These are phyloP conservation scores for Scaptomyza tumidula DNA, from an alignment of 2,888 invertebrate genomes.

Conservation along the genomic window DNA sequence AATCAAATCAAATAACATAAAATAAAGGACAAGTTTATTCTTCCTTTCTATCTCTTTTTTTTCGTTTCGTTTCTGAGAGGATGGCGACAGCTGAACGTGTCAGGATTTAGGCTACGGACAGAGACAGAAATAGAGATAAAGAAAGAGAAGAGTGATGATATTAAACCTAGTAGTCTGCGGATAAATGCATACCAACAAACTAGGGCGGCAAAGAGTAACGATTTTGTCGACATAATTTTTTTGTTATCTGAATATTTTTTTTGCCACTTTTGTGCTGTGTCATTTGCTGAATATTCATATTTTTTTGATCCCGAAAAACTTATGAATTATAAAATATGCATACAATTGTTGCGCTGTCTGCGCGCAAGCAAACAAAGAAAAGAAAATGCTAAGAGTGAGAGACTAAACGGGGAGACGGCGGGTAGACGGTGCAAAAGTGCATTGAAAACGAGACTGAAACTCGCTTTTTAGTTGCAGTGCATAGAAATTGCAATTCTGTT, in stretches of 20 bases:
- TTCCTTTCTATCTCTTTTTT: background rate
- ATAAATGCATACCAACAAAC: constrained; percentile 31
- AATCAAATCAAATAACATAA: constrained; percentile 54
- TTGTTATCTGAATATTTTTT: background rate
- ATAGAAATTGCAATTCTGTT: constrained; percentile 40
- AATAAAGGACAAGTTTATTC: constrained; percentile 33
- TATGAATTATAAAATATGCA: constrained; percentile 80
- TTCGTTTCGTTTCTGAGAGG: background rate
- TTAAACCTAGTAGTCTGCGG: constrained; percentile 33
- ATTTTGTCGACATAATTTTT: constrained; percentile 13
- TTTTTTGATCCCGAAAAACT: constrained; percentile 72
- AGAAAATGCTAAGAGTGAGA: constrained; percentile 7
- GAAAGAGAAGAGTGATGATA: constrained; percentile 10
- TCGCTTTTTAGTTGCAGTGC: constrained; percentile 34
- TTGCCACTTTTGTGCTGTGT: constrained; percentile 31
- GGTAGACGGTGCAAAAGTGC: background rate
- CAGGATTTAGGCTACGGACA: constrained; percentile 13
- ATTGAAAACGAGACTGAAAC: constrained; percentile 22
- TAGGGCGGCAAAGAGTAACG: constrained; percentile 5
- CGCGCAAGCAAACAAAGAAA: constrained; percentile 25
- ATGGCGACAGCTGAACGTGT: constrained; percentile 30
- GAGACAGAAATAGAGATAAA: background rate
- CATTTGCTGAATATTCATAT: constrained; percentile 73
- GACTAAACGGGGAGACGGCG: background rate
- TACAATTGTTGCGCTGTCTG: constrained; percentile 70